phyloP scores from a whole-genome alignment of 92 coral and sea anemone species.

The Epizoanthus fatuus region DNA sequence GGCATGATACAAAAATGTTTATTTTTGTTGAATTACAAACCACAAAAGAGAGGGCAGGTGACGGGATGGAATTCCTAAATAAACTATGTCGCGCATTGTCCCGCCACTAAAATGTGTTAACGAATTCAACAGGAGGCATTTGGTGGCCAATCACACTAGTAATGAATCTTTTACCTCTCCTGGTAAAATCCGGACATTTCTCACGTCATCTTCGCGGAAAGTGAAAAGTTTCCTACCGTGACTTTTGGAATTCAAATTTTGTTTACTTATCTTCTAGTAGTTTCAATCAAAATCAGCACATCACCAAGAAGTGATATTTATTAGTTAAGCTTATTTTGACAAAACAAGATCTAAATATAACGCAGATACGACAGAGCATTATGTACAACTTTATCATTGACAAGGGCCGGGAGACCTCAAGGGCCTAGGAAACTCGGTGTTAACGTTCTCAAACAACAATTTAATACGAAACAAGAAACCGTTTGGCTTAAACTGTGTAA shows the following conservation, averaged over 20 bases:
- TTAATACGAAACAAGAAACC: too few relatives aligned
- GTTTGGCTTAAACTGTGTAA: too few relatives aligned
- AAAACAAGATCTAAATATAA: background rate
- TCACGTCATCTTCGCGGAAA: background rate
- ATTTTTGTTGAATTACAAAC: background rate
- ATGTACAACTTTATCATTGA: too few relatives aligned
- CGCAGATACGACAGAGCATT: background rate
- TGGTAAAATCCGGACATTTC: background rate
- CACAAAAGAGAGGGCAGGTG: constrained; percentile 21
- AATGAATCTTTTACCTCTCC: background rate
- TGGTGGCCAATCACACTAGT: background rate
- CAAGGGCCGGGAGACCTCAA: too few relatives aligned
- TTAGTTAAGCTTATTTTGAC: background rate
- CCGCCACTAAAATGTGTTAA: background rate
- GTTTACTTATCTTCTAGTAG: background rate
- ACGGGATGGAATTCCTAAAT: constrained; percentile 8
- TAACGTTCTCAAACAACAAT: too few relatives aligned
- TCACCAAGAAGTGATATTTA: background rate
- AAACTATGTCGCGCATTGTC: background rate
- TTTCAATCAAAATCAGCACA: background rate
- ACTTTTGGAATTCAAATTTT: background rate
- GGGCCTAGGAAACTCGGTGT: too few relatives aligned
- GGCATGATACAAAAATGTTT: constrained; percentile 10
- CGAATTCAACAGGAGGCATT: background rate
- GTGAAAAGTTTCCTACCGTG: background rate